A percentile compares a stretch with the other conserved stretches of the same genome.
These are phyloP conservation scores for Homarus americanus DNA, from an alignment of 1,140 invertebrate species.

Conservation along the genomic window DNA sequence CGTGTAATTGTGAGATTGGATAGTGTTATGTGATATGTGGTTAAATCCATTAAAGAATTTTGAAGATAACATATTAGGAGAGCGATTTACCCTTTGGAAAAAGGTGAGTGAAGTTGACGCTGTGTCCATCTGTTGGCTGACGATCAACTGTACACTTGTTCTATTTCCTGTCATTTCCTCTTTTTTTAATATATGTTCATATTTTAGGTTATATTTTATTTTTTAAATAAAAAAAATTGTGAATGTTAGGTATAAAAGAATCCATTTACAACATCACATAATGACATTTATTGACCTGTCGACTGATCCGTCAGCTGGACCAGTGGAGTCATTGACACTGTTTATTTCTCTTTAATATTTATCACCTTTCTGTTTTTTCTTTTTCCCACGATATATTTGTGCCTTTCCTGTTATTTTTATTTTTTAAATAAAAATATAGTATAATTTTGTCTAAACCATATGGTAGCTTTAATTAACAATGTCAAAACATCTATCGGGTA, in stretches of 20 bases:
- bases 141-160: background rate
- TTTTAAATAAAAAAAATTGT: background rate
- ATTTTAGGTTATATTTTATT: background rate
- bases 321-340: too few species aligned
- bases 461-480: too few species aligned
- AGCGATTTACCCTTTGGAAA: background rate
- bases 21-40: slow-evolving; percentile 19
- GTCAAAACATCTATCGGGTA: too few species aligned
- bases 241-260: too few species aligned
- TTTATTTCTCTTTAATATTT: too few species aligned
- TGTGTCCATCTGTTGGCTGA: slow-evolving; percentile 18
- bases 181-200: background rate
- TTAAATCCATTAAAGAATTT: too few species aligned
- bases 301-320: background rate
- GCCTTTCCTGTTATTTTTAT: too few species aligned
- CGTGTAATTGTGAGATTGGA: background rate
- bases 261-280: background rate
- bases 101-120: background rate
- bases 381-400: too few species aligned
- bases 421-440: too few species aligned
- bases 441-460: too few species aligned
- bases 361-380: too few species aligned
- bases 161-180: background rate
- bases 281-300: background rate
- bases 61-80: background rate